phyloP scores from a whole-genome alignment of 2,113 vertebrate species.

The Sorex araneus region DNA sequence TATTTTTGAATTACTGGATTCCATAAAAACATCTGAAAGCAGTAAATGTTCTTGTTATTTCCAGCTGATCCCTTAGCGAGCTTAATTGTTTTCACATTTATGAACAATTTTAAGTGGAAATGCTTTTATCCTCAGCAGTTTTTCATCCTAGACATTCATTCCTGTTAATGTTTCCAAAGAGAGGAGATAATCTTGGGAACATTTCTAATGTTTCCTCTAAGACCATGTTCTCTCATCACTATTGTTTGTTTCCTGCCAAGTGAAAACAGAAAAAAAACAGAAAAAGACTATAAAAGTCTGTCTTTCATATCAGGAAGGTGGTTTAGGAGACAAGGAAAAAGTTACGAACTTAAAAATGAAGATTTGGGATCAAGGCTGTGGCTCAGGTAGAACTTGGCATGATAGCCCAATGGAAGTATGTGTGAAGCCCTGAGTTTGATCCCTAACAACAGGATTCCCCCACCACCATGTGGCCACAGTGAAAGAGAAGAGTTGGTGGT shows the following conservation, averaged over 20 bases:
- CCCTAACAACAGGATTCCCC: too few relatives aligned
- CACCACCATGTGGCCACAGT: too few relatives aligned
- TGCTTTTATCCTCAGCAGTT: not conserved
- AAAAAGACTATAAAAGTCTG: not conserved
- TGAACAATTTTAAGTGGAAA: slow-evolving; percentile 41
- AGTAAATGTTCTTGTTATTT: slow-evolving; percentile 65
- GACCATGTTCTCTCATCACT: slow-evolving; percentile 15
- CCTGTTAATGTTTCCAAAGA: slow-evolving; percentile 56
- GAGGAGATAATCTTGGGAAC: slow-evolving; percentile 39
- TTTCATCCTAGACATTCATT: slow-evolving; percentile 50
- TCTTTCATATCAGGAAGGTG: not conserved
- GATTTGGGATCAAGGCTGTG: too few relatives aligned
- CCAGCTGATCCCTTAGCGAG: slow-evolving; percentile 1
- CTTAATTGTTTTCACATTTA: slow-evolving; percentile 73
- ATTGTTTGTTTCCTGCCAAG: slow-evolving; percentile 48
- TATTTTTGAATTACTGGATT: slow-evolving; percentile 69
- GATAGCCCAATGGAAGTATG: too few relatives aligned
- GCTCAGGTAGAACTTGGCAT: too few relatives aligned
- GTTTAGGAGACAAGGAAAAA: not conserved
- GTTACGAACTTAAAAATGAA: not conserved
- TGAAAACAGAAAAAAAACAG: slow-evolving; percentile 27
- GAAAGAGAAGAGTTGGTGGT: too few relatives aligned
- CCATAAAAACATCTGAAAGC: slow-evolving; percentile 70
- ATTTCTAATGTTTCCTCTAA: slow-evolving; percentile 44
- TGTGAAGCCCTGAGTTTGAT: too few relatives aligned